Evolutionary conservation across 1,140 invertebrate genomes (phyloP), one percentile per base, ranked within the genome.

Genomic region (Probaryconus sp.): DNA sequence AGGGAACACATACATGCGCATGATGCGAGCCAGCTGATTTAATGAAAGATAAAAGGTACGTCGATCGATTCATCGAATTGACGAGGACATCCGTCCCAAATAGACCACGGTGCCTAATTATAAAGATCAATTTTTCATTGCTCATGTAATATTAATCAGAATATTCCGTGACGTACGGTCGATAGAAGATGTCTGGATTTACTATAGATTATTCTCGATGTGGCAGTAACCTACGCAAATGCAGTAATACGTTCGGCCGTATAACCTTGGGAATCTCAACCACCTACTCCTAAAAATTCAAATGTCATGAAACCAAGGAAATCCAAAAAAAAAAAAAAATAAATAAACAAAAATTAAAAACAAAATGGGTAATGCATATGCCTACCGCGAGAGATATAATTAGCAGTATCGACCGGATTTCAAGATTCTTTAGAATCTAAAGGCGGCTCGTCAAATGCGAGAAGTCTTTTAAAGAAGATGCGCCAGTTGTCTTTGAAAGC

Each of bases 21-120:
- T 31, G 53, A 48, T 45, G 28, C 63, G 48, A 73, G 70, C 67
- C 70, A 73, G 70, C 70, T 73, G 70, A 73, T 73, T 67, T 26
- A 42, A 28, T 35, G 56, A 51, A 68, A 45, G 71, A 68, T 74
- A 74, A 63, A 68, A 74, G 17, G 63, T 40, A 58, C 28, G 6
- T 24, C 56, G 28, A 68, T 68, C 56, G 71, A 68, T 74, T 17
- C 21, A 9, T 4, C 40, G 17, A 35, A 7, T 21, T 30, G 5
- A 47, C 38, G 26, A 48, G 61, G 53, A 60, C 37, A 63, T 71
- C 58, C 51, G 51, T 64, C 9, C 28, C 33, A 14, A 47, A 14
- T 20, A 18, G 0, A 13, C 2, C 10, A 20, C 51, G 28, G 38
- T 31, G 26, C 3, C 11, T 13, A 16, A 40, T 48, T 30, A 40